Conservation (phyloP, 30 jellyfish, hydroid and myxozoan species). For the Chrysaora quinquecirrha region DNA sequence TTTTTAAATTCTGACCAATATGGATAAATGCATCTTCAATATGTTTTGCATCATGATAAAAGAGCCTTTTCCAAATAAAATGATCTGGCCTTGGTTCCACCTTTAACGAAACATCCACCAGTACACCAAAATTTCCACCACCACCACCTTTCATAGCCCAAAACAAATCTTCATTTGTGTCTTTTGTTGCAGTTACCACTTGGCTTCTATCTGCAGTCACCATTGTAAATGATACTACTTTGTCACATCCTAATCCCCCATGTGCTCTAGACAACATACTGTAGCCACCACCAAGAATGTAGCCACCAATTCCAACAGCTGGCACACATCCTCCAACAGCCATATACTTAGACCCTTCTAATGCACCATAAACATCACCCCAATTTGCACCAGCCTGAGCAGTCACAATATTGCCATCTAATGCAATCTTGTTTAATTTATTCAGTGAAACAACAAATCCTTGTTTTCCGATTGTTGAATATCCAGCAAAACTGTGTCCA, state of each 20-base stretch:
- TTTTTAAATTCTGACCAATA: neutral
- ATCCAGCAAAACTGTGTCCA: slow-evolving; percentile 32
- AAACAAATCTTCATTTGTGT: neutral
- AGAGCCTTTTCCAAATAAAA: neutral
- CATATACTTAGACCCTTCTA: slow-evolving; percentile 13
- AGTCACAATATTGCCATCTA: neutral
- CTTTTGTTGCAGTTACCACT: slow-evolving; percentile 15
- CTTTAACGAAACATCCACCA: neutral
- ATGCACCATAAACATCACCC: slow-evolving; percentile 5
- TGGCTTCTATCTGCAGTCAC: slow-evolving; percentile 19
- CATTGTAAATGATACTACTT: slow-evolving; percentile 26
- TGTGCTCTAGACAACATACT: slow-evolving; percentile 14
- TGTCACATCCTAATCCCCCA: slow-evolving; percentile 32
- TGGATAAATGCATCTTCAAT: neutral
- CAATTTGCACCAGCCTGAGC: slow-evolving; percentile 16
- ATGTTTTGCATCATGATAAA: neutral
- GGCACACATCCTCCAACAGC: slow-evolving; percentile 27
- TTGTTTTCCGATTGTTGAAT: slow-evolving; percentile 9
- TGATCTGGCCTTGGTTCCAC: neutral
- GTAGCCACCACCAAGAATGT: slow-evolving; percentile 17
- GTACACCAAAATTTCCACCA: slow-evolving; percentile 7
- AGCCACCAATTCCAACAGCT: slow-evolving; percentile 20
- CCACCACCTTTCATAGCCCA: slow-evolving; percentile 22
- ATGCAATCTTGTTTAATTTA: neutral
- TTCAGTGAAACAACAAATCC: slow-evolving; percentile 11